phyloP scores from a whole-genome alignment of 30 jellyfish, hydroid and myxozoan genomes.

The Aurelia sp. region DNA sequence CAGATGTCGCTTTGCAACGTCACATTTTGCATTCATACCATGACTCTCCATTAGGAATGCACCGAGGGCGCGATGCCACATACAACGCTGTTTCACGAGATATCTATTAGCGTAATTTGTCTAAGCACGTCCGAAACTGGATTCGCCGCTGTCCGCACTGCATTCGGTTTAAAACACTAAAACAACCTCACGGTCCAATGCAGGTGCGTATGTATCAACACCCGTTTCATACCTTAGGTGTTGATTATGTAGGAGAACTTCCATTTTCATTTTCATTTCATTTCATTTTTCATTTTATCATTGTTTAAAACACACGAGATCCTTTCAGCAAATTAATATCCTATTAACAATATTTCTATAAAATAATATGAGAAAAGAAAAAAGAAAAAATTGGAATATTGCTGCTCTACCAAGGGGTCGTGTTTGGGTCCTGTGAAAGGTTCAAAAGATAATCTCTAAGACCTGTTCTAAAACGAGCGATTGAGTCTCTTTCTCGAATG shows the following conservation, averaged over 20 bases:
- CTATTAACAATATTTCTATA: too few species aligned
- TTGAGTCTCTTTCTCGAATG: too few species aligned
- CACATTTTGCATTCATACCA: constrained; percentile 8
- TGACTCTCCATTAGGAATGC: constrained; percentile 8
- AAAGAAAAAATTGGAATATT: too few species aligned
- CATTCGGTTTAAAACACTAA: constrained; percentile 24
- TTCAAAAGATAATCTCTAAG: too few species aligned
- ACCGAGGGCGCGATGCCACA: constrained; percentile 38
- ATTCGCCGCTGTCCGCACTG: background rate
- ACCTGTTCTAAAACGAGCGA: too few species aligned
- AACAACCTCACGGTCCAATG: constrained; percentile 54
- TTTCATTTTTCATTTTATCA: too few species aligned
- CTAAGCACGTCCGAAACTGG: constrained; percentile 44
- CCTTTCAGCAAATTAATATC: too few species aligned
- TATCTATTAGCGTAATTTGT: constrained; percentile 10
- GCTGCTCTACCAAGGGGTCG: too few species aligned
- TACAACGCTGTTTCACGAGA: constrained; percentile 34
- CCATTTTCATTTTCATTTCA: constrained; percentile 19
- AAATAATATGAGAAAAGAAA: too few species aligned
- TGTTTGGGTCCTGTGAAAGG: too few species aligned
- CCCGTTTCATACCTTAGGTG: constrained; percentile 45
- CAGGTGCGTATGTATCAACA: constrained; percentile 39
- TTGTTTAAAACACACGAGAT: too few species aligned
- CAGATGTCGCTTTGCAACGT: constrained; percentile 17
- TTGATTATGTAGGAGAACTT: constrained; percentile 44